Percentiles rank a stretch among this genome's conserved stretches.
Evolutionary conservation across 2,113 vertebrate species (phyloP).

Genomic region (Nycticorax nycticorax): DNA sequence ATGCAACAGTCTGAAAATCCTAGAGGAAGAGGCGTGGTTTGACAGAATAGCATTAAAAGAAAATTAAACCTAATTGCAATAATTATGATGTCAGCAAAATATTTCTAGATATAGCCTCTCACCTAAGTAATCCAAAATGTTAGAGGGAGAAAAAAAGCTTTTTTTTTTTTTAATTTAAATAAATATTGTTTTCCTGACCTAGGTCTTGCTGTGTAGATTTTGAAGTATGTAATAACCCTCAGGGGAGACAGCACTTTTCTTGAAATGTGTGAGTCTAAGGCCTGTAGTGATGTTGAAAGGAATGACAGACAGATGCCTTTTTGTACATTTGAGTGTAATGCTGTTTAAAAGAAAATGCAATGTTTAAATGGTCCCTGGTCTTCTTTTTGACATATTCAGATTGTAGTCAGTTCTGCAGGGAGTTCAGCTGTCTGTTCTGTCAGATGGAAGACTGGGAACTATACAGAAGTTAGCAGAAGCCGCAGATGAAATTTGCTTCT

Average conservation of each 20-base stretch:
- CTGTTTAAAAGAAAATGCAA: constrained; percentile 17
- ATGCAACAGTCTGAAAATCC: neutral
- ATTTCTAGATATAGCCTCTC: neutral
- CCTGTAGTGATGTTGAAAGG: constrained; percentile 8
- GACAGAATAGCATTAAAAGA: neutral
- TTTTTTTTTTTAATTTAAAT: neutral
- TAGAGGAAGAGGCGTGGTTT: neutral
- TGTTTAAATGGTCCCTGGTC: constrained; percentile 10
- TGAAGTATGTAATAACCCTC: neutral
- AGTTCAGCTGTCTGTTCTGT: constrained; percentile 13
- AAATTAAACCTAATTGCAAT: neutral
- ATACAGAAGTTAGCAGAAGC: neutral
- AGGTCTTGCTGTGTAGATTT: neutral
- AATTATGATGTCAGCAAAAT: neutral
- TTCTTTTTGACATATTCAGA: constrained; percentile 36
- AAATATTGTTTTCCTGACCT: constrained; percentile 8
- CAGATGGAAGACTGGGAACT: neutral
- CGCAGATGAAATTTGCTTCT: neutral
- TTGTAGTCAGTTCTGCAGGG: neutral
- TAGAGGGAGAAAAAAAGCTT: neutral
- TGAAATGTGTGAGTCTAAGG: neutral
- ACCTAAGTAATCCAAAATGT: neutral
- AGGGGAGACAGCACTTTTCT: neutral
- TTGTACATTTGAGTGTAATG: neutral
- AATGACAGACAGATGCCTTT: constrained; percentile 20